Evolutionary conservation across 2,888 invertebrate species (phyloP).

Genomic region (Nephrotoma appendiculata): DNA sequence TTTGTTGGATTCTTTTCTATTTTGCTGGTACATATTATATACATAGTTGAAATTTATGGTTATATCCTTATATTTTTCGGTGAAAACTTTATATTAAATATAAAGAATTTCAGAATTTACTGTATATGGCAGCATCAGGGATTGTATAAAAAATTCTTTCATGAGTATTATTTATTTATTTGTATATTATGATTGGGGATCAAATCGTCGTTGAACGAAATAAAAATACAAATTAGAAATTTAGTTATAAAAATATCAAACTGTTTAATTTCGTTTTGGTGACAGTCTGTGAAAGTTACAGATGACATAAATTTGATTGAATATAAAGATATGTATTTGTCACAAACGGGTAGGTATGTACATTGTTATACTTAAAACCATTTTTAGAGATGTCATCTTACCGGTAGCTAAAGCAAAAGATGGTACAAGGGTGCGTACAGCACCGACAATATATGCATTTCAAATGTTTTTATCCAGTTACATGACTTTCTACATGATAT

Average conservation of each 20-base stretch:
- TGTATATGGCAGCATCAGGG: not conserved
- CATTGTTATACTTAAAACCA: too few species aligned
- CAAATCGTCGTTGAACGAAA: not conserved
- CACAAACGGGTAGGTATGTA: too few species aligned
- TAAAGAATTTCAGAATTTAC: not conserved
- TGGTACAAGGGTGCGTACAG: too few species aligned
- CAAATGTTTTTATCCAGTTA: too few species aligned
- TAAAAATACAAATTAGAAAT: not conserved
- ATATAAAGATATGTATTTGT: too few species aligned
- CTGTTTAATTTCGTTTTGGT: too few species aligned
- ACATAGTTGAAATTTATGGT: not conserved
- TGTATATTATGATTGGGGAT: not conserved
- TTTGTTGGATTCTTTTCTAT: not conserved
- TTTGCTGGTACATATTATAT: not conserved
- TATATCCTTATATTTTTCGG: not conserved
- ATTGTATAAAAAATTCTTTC: not conserved
- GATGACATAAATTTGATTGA: too few species aligned
- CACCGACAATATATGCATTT: too few species aligned
- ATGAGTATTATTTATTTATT: not conserved
- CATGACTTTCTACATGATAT: too few species aligned
- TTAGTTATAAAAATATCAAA: not conserved
- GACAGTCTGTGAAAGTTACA: too few species aligned
- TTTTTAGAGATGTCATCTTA: too few species aligned
- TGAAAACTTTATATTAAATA: not conserved
- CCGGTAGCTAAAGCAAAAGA: too few species aligned